Conservation (phyloP, 2,888 invertebrate species). For the Pristionchus mayeri region DNA sequence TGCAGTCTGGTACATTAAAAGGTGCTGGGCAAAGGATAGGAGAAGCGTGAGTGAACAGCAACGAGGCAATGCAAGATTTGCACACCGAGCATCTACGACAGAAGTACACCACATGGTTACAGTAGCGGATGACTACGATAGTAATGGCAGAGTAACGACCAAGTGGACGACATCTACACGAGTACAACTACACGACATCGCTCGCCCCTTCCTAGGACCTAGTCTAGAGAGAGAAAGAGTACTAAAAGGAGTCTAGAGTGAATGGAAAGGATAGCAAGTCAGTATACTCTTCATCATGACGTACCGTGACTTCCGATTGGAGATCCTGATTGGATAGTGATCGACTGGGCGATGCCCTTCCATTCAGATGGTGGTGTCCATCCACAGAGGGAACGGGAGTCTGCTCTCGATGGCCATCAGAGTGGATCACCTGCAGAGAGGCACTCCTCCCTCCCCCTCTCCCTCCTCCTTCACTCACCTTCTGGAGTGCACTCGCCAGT, state of each 20-base stretch:
- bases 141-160: constrained; percentile 9
- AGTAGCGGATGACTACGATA: neutral
- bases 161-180: constrained; percentile 39
- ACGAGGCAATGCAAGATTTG: neutral
- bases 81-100: constrained; percentile 22
- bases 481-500: constrained; percentile 69
- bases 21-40: constrained; percentile 23
- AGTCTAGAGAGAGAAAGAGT: neutral
- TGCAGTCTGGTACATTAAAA: neutral
- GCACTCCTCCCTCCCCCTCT: no score
- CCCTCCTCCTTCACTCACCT: constrained; percentile 53
- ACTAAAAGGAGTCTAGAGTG: neutral
- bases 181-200: constrained; percentile 36
- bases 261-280: neutral
- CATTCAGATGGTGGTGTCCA: neutral
- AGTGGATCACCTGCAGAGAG: constrained; percentile 21
- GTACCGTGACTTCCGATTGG: constrained; percentile 46
- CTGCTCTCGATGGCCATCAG: constrained; percentile 21
- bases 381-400: constrained; percentile 45
- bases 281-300: neutral
- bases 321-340: constrained; percentile 42
- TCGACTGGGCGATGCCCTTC: constrained; percentile 23
- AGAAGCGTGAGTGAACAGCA: constrained; percentile 18
- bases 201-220: neutral
- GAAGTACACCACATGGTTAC: neutral